Evolutionary conservation across 2,888 invertebrate genomes (phyloP), one percentile per base, ranked within the genome.

Genomic region (Micropterix aruncella): DNA sequence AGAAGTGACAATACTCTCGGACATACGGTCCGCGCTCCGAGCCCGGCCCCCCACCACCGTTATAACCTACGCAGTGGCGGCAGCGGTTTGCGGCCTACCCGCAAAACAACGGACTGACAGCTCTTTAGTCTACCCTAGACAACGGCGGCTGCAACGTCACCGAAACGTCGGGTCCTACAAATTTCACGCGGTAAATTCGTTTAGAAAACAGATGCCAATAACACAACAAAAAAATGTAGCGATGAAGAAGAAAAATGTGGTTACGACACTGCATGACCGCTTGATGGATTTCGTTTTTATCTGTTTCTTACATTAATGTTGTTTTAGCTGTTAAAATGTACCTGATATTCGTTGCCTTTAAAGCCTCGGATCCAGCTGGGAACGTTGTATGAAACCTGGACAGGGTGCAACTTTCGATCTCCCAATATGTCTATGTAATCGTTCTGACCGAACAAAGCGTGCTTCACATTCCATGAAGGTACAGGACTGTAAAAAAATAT

Each of bases 351-450:
- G 57, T 87, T 85, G 1, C 90, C 94, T 14, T 74, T 75, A 40
- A 92, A 81, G 41, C 95, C 96, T 54, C 88, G 76, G 27, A 97
- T 69, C 95, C 95, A 97, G 0, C 75, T 64, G 0, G 96, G 96
- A 3, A 93, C 77, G 48, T 83, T 80, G 56, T 93, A 92, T 12
- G 92, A 62, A 12, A 94, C 77, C 58, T 79, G 83, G 0, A 85
- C 81, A 0, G 96, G 95, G 60, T 93, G 89, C 45, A 79, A 50
- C 14, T 73, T 72, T 19, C 87, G 89, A 56, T 83, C 79, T 2
- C 96, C 96, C 43, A 97, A 71, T 46, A 97, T 93, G 60, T 97
- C 95, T 51, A 96, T 93, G 58, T 95, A 96, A 63, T 96, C 95
- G 66, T 96, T 96, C 61, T 94, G 94, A 0, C 96, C 96, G 67